Base-by-base conservation (phyloP, 2,888 invertebrate species). In the Coelinius sp. region DNA sequence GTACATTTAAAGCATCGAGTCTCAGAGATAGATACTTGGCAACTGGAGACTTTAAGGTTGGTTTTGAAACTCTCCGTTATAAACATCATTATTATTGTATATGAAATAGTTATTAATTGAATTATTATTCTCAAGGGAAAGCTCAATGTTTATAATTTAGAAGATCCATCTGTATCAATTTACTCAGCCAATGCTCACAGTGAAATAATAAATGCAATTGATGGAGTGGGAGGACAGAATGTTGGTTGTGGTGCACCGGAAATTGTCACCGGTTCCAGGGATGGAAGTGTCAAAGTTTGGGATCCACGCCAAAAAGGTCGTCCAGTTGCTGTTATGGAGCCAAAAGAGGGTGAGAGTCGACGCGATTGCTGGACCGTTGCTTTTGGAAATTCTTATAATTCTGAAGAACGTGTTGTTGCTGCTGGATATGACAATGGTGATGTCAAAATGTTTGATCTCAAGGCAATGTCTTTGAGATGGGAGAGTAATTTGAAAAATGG, bases 371-470 rank as follows among this genome's bases (percentile, higher is more conserved):
- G 98, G 98, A 89, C 94, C 0, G 97, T 98, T 0, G 92, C 94
- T 0, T 97, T 98, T 84, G 98, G 97, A 0, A 94, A 98, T 89
- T 94, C 97, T 0, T 96, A 93, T 88, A 96, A 94, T 85, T 92
- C 94, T 56, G 91, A 94, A 27, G 97, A 98, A 81, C 91, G 98
- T 70, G 90, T 94, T 70, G 93, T 98, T 0, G 94, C 93, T 25
- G 95, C 97, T 8, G 98, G 98, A 0, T 98, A 97, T 83, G 98
- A 98, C 84, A 98, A 98, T 86, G 98, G 98, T 0, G 98, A 98
- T 84, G 88, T 98, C 1, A 98, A 98, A 88, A 91, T 98, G 89
- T 98, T 96, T 85, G 97, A 98, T 86, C 89, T 98, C 25, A 91
- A 94, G 73, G 92, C 92, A 4, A 95, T 97, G 93, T 90, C 92